Percentiles rank a stretch among this genome's conserved stretches.
Evolutionary conservation across 1,140 invertebrate genomes (phyloP).

Genomic region (Euwallacea fornicatus): DNA sequence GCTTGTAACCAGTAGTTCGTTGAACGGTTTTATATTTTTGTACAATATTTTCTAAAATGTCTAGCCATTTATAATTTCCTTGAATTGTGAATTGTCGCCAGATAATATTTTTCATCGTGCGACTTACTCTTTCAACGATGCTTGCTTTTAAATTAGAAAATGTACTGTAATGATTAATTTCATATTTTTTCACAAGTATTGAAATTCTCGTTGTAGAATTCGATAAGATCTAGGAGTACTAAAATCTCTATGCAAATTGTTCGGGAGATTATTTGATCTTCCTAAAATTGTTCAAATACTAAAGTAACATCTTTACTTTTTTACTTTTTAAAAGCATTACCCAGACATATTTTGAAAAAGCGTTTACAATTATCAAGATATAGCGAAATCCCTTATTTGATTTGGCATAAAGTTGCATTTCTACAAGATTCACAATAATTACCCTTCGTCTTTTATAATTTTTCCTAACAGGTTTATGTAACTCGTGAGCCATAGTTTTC

Average conservation of each 20-base stretch:
- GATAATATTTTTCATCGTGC: too few relatives aligned
- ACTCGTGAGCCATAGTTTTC: not conserved
- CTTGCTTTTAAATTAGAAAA: too few relatives aligned
- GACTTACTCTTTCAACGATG: too few relatives aligned
- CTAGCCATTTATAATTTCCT: too few relatives aligned
- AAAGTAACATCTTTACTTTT: slow-evolving; percentile 40
- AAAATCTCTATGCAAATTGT: slow-evolving; percentile 55
- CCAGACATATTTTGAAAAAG: slow-evolving; percentile 55
- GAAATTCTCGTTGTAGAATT: slow-evolving; percentile 52
- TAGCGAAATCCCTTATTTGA: slow-evolving; percentile 53
- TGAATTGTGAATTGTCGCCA: too few relatives aligned
- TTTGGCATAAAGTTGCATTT: too few relatives aligned
- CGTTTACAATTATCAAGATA: slow-evolving; percentile 24
- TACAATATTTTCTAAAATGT: too few relatives aligned
- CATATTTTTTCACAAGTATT: too few relatives aligned
- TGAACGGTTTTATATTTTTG: too few relatives aligned
- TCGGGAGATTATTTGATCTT: slow-evolving; percentile 42
- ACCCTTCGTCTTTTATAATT: slow-evolving; percentile 48
- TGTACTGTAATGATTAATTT: slow-evolving; percentile 46
- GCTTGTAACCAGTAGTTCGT: too few relatives aligned
- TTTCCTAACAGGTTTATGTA: not conserved
- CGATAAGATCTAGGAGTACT: too few relatives aligned
- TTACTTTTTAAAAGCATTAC: slow-evolving; percentile 56
- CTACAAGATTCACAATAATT: too few relatives aligned
- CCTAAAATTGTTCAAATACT: slow-evolving; percentile 42